phyloP scores from a whole-genome alignment of 2,888 invertebrate genomes.

The Belgica antarctica region DNA sequence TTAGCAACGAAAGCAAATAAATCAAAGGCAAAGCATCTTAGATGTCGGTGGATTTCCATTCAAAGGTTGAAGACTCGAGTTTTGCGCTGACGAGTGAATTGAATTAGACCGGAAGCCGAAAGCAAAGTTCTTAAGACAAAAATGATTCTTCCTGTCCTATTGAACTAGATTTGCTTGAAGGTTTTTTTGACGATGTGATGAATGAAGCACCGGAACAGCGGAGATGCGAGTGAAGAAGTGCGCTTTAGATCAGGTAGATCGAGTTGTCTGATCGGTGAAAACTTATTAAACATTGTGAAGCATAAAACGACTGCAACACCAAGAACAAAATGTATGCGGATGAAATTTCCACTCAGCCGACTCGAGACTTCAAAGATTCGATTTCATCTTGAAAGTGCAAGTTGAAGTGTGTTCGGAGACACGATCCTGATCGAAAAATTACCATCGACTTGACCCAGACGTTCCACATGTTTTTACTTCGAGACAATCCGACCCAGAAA shows the following conservation, averaged over 20 bases:
- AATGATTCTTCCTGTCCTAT: constrained; percentile 20
- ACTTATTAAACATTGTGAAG: too few species aligned
- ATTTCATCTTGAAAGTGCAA: neutral
- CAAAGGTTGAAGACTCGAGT: neutral
- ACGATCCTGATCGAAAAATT: neutral
- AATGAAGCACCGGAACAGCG: neutral
- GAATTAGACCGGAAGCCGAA: constrained; percentile 19
- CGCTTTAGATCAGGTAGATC: constrained; percentile 40
- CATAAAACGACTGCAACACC: too few species aligned
- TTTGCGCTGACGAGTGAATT: neutral
- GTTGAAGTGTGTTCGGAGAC: constrained; percentile 13
- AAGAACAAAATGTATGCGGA: too few species aligned
- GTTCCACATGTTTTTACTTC: neutral
- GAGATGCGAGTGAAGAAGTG: constrained; percentile 25
- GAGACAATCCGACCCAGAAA: too few species aligned
- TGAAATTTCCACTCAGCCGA: neutral
- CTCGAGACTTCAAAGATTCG: neutral
- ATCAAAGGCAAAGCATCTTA: neutral
- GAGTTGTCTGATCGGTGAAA: too few species aligned
- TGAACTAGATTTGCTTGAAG: constrained; percentile 16
- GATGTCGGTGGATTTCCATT: neutral
- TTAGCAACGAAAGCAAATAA: constrained; percentile 7
- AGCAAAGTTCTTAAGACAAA: constrained; percentile 13
- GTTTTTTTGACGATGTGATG: neutral
- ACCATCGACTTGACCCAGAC: neutral